phyloP scores from a whole-genome alignment of 2,888 invertebrate genomes.

The Monochamus alternatus region DNA sequence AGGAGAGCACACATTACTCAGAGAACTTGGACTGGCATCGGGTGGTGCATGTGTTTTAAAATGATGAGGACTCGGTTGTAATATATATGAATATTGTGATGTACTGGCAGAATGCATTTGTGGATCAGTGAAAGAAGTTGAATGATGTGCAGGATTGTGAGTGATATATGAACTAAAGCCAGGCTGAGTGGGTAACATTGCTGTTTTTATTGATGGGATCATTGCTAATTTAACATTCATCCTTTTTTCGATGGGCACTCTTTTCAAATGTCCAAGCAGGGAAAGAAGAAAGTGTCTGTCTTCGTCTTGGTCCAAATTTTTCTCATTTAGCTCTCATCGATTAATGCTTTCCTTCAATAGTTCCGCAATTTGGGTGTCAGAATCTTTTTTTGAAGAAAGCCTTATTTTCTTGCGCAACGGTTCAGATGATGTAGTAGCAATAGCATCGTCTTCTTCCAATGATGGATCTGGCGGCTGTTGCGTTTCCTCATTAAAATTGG shows the following conservation, averaged over 20 bases:
- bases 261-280: constrained; percentile 20
- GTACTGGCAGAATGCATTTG: constrained; percentile 20
- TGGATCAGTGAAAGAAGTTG: constrained; percentile 19
- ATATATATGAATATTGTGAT: constrained; percentile 16
- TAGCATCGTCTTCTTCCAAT: constrained; percentile 25
- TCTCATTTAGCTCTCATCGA: constrained; percentile 20
- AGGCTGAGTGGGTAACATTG: constrained; percentile 24
- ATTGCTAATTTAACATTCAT: constrained; percentile 25
- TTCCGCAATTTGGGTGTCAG: constrained; percentile 25
- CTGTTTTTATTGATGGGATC: constrained; percentile 21
- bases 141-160: constrained; percentile 16
- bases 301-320: constrained; percentile 23
- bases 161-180: constrained; percentile 15
- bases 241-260: constrained; percentile 20
- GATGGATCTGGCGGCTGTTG: constrained; percentile 12
- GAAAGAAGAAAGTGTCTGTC: constrained; percentile 23
- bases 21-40: constrained; percentile 12
- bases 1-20: background rate
- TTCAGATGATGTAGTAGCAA: constrained; percentile 21
- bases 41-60: constrained; percentile 12
- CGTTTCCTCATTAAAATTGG: constrained; percentile 17
- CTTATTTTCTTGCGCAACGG: constrained; percentile 14
- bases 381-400: constrained; percentile 16
- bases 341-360: constrained; percentile 12
- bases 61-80: constrained; percentile 19